Evolutionary conservation across 2,113 vertebrate species (phyloP), one percentile per base, ranked within the genome.

Genomic region (Pluvianellus socialis): DNA sequence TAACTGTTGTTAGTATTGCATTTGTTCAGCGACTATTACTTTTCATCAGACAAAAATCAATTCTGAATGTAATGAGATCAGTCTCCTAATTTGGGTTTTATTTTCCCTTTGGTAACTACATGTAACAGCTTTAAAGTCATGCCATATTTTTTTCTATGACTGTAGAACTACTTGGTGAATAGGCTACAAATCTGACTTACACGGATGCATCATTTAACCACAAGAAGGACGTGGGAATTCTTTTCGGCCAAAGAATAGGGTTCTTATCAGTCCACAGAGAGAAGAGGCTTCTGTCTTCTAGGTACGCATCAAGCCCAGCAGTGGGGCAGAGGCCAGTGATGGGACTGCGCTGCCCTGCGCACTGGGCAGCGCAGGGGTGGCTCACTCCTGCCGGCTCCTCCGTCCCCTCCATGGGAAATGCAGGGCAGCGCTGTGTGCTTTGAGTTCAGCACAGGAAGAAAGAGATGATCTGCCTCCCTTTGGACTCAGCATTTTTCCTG

Each of bases 351-450:
- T 22, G 9, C 33, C 12, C 26, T 52, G 8, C 23, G 23, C 24
- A 32, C 9, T 45, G 33, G 23, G 23, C 22, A 61, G 16, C 10
- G 4, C 6, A 28, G 6, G 7, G 14, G 21, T 12, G 14, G 3
- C 3, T 65, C 6, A 5, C 21, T 28, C 4, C 4, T 15, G 20
- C 4, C 1, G 0, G 6, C 14, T 13, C 4, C 24, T 28, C 19
- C 28, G 20, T 35, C 45, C 49, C 19, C 26, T 44, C 9, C 35
- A 35, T 58, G 68, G 42, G 42, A 67, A 61, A 47, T 12, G 24
- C 55, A 59, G 5, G 0, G 0, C 55, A 62, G 9, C 10, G 14
- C 15, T 15, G 3, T 27, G 24, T 6, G 32, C 7, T 74, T 79
- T 2, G 0, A 45, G 9, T 20, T 66, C 42, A 44, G n/a, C 7